Evolutionary conservation across 2,113 vertebrate species (phyloP).

Genomic region (Hippocampus comes): DNA sequence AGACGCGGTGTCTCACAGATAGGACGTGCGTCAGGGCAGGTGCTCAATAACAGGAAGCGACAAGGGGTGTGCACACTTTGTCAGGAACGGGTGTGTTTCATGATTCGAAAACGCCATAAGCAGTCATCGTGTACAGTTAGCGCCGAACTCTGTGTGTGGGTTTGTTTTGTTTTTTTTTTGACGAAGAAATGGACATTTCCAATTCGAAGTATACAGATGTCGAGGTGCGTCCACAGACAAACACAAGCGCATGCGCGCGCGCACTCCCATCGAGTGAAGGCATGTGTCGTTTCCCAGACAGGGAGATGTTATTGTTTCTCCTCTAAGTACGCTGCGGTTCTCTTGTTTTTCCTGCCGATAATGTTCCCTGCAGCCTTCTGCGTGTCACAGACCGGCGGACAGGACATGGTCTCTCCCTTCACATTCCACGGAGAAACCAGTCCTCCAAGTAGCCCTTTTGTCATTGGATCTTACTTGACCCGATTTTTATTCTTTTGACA

Average conservation of each 20-base stretch:
- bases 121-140: background rate
- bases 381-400: constrained; percentile 45
- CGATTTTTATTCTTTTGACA: constrained; percentile 45
- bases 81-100: constrained; percentile 69
- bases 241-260: too few species aligned
- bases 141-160: background rate
- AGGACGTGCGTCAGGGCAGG: constrained; percentile 76
- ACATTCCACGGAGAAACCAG: constrained; percentile 13
- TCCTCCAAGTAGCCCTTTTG: background rate
- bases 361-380: constrained; percentile 51
- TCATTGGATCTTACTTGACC: constrained; percentile 1
- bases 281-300: constrained; percentile 60
- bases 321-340: constrained; percentile 57
- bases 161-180: background rate
- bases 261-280: constrained; percentile 6
- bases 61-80: constrained; percentile 67
- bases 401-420: constrained; percentile 33
- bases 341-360: constrained; percentile 73
- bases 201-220: background rate
- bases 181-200: background rate
- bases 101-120: constrained; percentile 39
- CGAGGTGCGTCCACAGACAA: too few species aligned
- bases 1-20: constrained; percentile 65
- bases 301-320: constrained; percentile 62
- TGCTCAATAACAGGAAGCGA: constrained; percentile 79